Conservation (phyloP, 2,113 vertebrate genomes). For the Esox niger region DNA sequence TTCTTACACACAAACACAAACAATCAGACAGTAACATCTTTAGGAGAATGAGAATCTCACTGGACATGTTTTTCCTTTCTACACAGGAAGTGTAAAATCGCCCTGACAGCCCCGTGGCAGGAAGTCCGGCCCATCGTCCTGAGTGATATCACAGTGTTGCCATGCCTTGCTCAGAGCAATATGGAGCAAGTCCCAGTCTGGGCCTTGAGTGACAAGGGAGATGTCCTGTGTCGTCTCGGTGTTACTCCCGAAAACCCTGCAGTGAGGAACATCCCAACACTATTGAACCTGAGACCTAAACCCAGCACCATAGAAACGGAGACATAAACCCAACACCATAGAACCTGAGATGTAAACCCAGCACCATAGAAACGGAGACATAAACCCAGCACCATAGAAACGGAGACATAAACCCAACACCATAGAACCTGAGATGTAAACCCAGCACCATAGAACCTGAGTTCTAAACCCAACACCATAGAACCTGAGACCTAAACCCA, state of each 20-base stretch:
- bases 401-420: neutral
- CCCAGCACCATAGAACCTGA: neutral
- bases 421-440: neutral
- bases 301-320: too few species aligned
- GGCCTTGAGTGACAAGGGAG: conserved; percentile 95
- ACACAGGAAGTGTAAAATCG: conserved; percentile 88
- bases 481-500: neutral
- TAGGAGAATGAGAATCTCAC: too few species aligned
- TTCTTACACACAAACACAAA: neutral
- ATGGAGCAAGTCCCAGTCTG: conserved; percentile 83
- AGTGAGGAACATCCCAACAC: conserved; percentile 68
- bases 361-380: neutral
- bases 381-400: neutral
- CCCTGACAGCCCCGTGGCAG: conserved; percentile 86
- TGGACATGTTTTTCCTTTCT: neutral
- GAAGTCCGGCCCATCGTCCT: conserved; percentile 86
- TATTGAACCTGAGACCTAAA: neutral
- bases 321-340: neutral
- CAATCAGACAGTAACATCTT: too few species aligned
- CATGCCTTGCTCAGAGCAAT: conserved; percentile 72
- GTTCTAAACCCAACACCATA: neutral
- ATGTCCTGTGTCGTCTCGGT: conserved; percentile 89
- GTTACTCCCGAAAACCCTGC: conserved; percentile 80
- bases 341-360: neutral
- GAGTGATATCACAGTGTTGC: conserved; percentile 87